Evolutionary conservation across 2,888 invertebrate species (phyloP), one percentile per base, ranked within the genome.

Genomic region (Parasteatoda lunata): DNA sequence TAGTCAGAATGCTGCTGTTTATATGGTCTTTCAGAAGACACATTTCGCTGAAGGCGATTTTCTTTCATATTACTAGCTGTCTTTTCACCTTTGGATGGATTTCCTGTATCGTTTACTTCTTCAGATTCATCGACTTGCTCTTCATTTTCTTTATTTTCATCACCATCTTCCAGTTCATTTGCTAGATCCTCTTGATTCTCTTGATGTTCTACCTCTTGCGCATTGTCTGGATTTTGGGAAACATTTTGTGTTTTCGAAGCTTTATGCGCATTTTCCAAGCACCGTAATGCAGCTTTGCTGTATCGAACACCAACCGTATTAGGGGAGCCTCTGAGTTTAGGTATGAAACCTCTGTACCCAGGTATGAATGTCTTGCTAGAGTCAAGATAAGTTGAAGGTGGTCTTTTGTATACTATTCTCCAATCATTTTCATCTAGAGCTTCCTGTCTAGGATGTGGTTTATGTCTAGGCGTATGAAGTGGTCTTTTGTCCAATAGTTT

Each of bases 381-480:
- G 13, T 88, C 81, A 30, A 70, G 70, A n/a, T 88, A 83, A 8
- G 83, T 83, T 5, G 88, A 88, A 3, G 88, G 88, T 15, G 88
- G 88, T 75, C 83, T 52, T 65, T 66, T 75, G 15, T 88, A 88
- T 7, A 82, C 64, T 6, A 77, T 15, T 77, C 77, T 83, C 88
- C 88, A 88, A 48, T 88, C 88, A 9, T 88, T 79, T 45, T 88
- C 83, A 48, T 75, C 78, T 4, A 66, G 49, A 5, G 49, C 8
- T 15, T 83, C 64, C 0, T 78, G 78, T n/a, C 59, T 64, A 15
- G 88, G 88, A 54, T 88, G 88, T n/a, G 88, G 83, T 7, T 77
- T 80, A 49, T 88, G 83, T 64, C 88, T 78, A n/a, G 88, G 88
- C 5, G 88, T 88, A 69, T 88, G 88, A 65, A 79, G 83, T 9